Evolutionary conservation across 2,113 vertebrate genomes (phyloP), one percentile per base, ranked within the genome.

Genomic region (Chaetodon trifascialis): DNA sequence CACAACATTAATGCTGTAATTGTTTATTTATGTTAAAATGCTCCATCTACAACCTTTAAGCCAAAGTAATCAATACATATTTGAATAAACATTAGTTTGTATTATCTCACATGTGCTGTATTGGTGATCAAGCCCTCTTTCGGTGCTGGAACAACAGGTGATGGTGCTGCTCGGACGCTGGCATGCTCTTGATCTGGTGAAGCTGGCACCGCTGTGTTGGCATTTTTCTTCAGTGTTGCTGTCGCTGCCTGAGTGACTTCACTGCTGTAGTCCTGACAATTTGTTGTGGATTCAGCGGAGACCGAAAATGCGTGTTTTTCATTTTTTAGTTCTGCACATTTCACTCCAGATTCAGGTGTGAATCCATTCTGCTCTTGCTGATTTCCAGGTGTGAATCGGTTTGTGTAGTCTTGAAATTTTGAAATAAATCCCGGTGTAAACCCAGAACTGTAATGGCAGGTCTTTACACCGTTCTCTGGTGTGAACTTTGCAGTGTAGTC

Each of bases 401-500:
- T 49, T 17, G 25, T 34, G 74, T 42, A 58, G 47, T 82, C 64
- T 51, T 76, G 80, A 77, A 77, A 74, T 14, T 59, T 78, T 40
- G 72, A 73, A 49, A 87, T 60, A 1, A 86, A 86, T 11, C 63
- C 67, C 1, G 76, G 44, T 16, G 59, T 83, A 4, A 84, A 71
- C 7, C 47, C 73, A 14, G 23, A 16, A 17, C 60, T 25, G 52
- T 59, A 9, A 49, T 84, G 46, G 17, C 4, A 34, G 15, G 15
- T 70, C 36, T 82, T 74, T 4, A 14, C 5, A 65, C 3, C 8
- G 49, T 40, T 52, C 25, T 40, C 60, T 6, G 86, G 44, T 21
- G 86, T 38, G 67, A 93, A 94, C 8, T 91, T 2, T 0, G 74
- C 76, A 0, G n/a, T 0, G 30, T 97, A 96, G 44, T 96, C 94